These are phyloP conservation scores for Embidobia sp. DNA, from an alignment of 2,888 invertebrate species.

Conservation along the genomic window DNA sequence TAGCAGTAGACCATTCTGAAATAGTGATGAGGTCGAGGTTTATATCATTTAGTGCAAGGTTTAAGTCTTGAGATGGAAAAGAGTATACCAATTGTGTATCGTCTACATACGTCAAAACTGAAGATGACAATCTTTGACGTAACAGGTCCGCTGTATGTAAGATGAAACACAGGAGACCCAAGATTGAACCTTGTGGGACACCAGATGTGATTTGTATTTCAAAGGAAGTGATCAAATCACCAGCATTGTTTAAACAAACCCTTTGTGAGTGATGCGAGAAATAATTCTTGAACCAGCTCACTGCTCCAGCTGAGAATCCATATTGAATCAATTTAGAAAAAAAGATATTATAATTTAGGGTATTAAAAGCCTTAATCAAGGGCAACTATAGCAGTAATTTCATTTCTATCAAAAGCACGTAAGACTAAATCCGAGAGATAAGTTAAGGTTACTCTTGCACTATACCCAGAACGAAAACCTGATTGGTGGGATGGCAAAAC, in stretches of 20 bases:
- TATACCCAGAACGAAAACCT: no score
- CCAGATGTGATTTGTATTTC: not conserved
- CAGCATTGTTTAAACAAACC: not conserved
- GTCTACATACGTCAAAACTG: not conserved
- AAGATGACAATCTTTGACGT: not conserved
- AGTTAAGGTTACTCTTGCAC: not conserved
- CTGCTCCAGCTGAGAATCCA: not conserved
- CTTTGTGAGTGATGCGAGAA: not conserved
- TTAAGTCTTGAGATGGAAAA: not conserved
- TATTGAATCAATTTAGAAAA: not conserved
- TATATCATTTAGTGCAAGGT: not conserved
- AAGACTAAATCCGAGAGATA: not conserved
- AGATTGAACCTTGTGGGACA: not conserved
- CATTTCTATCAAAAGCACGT: not conserved
- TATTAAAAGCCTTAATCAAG: not conserved
- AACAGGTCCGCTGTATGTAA: not conserved
- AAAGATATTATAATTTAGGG: not conserved
- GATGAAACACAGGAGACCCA: not conserved
- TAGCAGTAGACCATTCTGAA: not conserved
- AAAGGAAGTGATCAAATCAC: no score
- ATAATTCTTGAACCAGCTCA: not conserved
- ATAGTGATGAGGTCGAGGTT: not conserved
- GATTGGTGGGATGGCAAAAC: not conserved
- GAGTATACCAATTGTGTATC: not conserved
- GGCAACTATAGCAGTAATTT: no score